phyloP scores from a whole-genome alignment of 2,888 invertebrate genomes.

The Pomacea canaliculata region DNA sequence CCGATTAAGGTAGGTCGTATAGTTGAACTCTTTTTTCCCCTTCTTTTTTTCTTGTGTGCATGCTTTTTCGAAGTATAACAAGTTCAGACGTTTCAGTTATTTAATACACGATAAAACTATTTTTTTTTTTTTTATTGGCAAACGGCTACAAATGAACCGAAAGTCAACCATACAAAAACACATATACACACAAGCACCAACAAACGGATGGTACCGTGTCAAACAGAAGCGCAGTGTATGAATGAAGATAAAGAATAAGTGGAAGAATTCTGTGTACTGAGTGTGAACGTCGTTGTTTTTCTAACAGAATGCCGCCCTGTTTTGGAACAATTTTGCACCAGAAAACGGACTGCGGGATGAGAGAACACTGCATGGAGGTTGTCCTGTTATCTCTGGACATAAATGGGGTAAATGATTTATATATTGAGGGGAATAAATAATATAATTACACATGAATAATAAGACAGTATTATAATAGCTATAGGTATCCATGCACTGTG shows the following conservation, averaged over 20 bases:
- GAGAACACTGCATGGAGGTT: constrained; percentile 54
- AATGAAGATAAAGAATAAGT: too few species aligned
- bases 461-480: too few species aligned
- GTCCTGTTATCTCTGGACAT: constrained; percentile 59
- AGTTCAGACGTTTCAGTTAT: too few species aligned
- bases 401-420: constrained; percentile 58
- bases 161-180: too few species aligned
- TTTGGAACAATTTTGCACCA: constrained; percentile 58
- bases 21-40: neutral
- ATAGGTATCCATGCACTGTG: too few species aligned
- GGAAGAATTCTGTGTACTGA: too few species aligned
- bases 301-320: constrained; percentile 52
- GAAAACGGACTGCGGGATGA: constrained; percentile 41
- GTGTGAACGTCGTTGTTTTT: neutral
- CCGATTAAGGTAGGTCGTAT: constrained; percentile 42
- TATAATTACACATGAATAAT: neutral
- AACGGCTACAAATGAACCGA: too few species aligned
- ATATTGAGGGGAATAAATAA: neutral
- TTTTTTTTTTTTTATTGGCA: too few species aligned
- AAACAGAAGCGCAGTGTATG: too few species aligned
- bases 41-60: neutral
- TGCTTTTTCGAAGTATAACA: neutral
- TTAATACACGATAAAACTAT: too few species aligned
- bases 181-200: too few species aligned
- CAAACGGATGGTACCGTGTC: too few species aligned